phyloP scores from a whole-genome alignment of 2,113 vertebrate species.

The Coptodon bakossiorum region DNA sequence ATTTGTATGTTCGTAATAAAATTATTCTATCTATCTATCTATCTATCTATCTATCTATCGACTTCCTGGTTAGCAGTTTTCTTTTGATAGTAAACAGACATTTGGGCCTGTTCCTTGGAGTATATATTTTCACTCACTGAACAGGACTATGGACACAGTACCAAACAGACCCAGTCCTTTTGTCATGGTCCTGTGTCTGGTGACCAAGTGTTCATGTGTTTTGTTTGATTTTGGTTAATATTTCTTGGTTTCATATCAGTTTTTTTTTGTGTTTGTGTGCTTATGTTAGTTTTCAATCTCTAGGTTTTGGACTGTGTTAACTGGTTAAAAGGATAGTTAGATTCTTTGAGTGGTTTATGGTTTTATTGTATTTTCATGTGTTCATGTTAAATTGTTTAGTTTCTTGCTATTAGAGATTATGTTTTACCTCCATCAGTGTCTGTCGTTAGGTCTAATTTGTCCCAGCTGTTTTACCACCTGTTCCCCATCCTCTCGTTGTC shows the following conservation, averaged over 20 bases:
- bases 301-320: background rate
- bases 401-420: background rate
- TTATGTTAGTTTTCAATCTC: background rate
- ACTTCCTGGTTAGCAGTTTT: too few species aligned
- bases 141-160: slow-evolving; percentile 26
- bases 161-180: background rate
- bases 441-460: background rate
- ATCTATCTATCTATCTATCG: too few species aligned
- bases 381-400: background rate
- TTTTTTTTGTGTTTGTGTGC: background rate
- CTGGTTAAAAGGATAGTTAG: background rate
- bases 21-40: too few species aligned
- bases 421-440: background rate
- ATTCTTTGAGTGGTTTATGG: background rate
- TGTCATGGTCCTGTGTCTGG: background rate
- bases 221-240: background rate
- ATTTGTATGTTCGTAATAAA: too few species aligned
- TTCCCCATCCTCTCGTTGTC: background rate
- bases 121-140: background rate
- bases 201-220: background rate
- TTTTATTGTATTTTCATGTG: background rate
- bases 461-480: background rate
- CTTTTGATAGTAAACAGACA: background rate
- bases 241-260: background rate
- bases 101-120: background rate